A percentile compares a stretch with the other conserved stretches of the same genome.
Conservation (phyloP, 2,888 invertebrate genomes). For the Agrotis exclamationis region DNA sequence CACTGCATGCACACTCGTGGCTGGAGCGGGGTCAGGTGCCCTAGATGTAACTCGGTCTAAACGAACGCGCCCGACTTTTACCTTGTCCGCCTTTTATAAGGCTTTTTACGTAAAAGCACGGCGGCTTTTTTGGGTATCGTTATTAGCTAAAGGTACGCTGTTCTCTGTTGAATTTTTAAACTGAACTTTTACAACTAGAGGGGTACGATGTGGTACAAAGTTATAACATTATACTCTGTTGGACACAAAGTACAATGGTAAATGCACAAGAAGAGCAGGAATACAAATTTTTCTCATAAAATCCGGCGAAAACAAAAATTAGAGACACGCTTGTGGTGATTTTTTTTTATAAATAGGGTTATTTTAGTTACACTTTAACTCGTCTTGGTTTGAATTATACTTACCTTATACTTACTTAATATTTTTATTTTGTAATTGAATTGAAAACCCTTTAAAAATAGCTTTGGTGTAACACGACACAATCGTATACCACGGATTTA, state of each 20-base stretch:
- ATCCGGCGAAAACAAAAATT: no score
- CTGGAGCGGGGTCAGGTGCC: slow-evolving; percentile 43
- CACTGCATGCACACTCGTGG: slow-evolving; percentile 8
- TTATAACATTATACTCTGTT: slow-evolving; percentile 1
- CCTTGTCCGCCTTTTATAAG: slow-evolving; percentile 47
- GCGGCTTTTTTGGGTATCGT: slow-evolving; percentile 35
- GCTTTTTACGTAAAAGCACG: slow-evolving; percentile 52
- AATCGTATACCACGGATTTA: no score
- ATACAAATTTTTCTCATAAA: neutral
- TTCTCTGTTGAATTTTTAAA: slow-evolving; percentile 36
- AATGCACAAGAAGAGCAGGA: no score
- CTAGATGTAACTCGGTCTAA: slow-evolving; percentile 38
- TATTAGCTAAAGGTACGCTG: slow-evolving; percentile 19
- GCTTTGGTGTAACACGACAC: no score
- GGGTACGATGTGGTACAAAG: neutral
- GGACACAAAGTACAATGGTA: neutral
- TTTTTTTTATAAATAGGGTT: no score
- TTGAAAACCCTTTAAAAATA: no score
- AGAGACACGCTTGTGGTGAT: no score
- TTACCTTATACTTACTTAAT: no score
- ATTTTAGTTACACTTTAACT: no score
- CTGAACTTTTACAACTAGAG: slow-evolving; percentile 7
- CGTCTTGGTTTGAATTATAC: no score
- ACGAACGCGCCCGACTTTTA: slow-evolving; percentile 39
- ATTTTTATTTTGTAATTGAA: no score